Percentiles rank a stretch among this genome's conserved stretches.
Conservation (phyloP, 2,888 invertebrate genomes). For the Drosophila formosana region DNA sequence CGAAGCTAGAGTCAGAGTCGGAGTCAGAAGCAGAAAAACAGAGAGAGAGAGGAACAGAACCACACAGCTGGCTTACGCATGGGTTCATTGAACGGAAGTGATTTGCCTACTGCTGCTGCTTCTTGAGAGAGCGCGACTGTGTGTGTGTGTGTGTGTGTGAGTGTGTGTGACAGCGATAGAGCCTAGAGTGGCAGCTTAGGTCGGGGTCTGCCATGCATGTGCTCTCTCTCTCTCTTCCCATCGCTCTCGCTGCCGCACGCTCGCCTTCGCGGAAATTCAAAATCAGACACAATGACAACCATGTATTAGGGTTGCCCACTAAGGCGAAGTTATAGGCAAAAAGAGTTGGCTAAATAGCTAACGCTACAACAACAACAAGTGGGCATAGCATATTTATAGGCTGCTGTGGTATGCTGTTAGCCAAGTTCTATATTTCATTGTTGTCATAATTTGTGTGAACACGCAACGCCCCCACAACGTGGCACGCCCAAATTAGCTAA, state of each 20-base stretch:
- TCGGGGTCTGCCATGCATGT: neutral
- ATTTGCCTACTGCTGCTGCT: conserved; percentile 75
- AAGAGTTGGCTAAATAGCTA: conserved; percentile 1
- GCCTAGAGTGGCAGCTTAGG: conserved; percentile 22
- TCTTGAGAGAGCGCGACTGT: conserved; percentile 12
- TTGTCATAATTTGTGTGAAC: conserved; percentile 58
- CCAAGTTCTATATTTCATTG: conserved; percentile 52
- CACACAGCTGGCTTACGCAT: conserved; percentile 79
- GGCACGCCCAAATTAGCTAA: conserved; percentile 53
- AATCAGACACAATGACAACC: conserved; percentile 25
- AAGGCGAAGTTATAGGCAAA: neutral
- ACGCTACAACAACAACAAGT: conserved; percentile 38
- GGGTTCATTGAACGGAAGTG: conserved; percentile 84
- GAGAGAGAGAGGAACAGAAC: conserved; percentile 13
- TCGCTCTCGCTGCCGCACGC: conserved; percentile 20
- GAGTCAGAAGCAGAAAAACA: conserved; percentile 13
- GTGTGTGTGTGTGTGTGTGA: neutral
- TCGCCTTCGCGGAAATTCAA: conserved; percentile 31
- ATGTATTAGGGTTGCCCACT: conserved; percentile 18
- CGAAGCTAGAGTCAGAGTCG: conserved; percentile 27
- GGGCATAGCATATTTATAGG: conserved; percentile 21
- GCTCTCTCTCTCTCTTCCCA: neutral
- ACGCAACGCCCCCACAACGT: conserved; percentile 50
- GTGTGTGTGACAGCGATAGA: conserved; percentile 15
- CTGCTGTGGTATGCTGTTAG: conserved; percentile 9